Conservation (phyloP, 2,113 vertebrate species). For the Mirza zaza region DNA sequence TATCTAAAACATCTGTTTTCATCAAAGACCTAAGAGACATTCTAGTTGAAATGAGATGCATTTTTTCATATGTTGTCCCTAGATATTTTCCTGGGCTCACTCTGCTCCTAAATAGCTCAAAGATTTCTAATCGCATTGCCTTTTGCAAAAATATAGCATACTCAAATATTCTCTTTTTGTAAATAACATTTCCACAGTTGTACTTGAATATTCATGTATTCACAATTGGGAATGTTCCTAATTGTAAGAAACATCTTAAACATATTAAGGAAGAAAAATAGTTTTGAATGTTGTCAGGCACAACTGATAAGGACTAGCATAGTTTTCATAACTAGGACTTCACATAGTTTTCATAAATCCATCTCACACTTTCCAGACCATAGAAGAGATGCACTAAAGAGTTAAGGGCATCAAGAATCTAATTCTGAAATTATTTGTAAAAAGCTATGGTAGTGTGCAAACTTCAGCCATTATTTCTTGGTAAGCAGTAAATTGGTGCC, state of each 20-base stretch:
- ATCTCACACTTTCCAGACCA: background rate
- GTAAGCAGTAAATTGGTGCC: background rate
- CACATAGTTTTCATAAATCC: background rate
- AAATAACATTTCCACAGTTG: background rate
- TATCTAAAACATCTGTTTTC: constrained; percentile 12
- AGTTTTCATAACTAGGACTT: background rate
- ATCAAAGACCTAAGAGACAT: background rate
- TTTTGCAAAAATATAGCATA: background rate
- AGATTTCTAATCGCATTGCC: background rate
- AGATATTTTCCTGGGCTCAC: background rate
- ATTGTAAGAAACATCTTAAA: background rate
- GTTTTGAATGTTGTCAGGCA: background rate
- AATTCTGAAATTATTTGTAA: background rate
- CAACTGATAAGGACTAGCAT: background rate
- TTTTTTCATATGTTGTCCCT: background rate
- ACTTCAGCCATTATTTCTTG: background rate
- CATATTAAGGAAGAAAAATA: constrained; percentile 18
- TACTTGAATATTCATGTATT: constrained; percentile 6
- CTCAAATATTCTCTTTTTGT: background rate
- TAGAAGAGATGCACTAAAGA: background rate
- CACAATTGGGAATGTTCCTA: background rate
- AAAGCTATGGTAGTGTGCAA: background rate
- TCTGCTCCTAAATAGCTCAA: background rate
- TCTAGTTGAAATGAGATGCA: background rate
- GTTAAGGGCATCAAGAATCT: background rate